phyloP scores from a whole-genome alignment of 2,888 invertebrate genomes.

The Caenorhabditis japonica region DNA sequence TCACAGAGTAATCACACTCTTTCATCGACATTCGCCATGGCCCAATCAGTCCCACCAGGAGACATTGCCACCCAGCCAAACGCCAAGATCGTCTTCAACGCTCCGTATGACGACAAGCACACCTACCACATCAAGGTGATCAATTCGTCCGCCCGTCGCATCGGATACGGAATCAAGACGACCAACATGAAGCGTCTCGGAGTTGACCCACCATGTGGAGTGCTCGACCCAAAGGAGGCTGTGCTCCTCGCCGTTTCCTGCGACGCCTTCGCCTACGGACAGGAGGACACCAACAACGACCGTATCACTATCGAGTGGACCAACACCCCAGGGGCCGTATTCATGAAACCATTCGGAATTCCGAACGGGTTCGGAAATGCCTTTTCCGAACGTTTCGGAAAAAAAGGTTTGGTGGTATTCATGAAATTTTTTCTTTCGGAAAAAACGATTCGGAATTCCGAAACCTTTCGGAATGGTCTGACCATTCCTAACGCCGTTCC shows the following conservation, averaged over 20 bases:
- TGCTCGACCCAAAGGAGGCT: constrained; percentile 58
- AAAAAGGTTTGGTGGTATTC: no score
- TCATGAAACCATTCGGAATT: no score
- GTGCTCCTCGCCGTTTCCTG: constrained; percentile 54
- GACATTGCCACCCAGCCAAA: constrained; percentile 63
- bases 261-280: constrained; percentile 58
- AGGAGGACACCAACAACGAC: constrained; percentile 64
- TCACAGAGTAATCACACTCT: no score
- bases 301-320: constrained; percentile 66
- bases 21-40: no score
- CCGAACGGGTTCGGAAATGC: no score
- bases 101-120: constrained; percentile 69
- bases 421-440: no score
- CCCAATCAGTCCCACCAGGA: constrained; percentile 65
- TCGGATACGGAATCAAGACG: constrained; percentile 62
- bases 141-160: constrained; percentile 13
- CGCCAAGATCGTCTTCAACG: constrained; percentile 68
- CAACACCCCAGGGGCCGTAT: constrained; percentile 64
- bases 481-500: no score
- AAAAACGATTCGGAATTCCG: no score
- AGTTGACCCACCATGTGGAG: constrained; percentile 59
- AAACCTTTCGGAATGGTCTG: no score
- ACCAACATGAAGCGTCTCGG: constrained; percentile 61
- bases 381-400: no score
- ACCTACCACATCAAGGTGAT: constrained; percentile 19